Percentiles rank a stretch among this genome's conserved stretches.
phyloP scores from a whole-genome alignment of 2,113 vertebrate genomes.

The Gallinago jamesoni region DNA sequence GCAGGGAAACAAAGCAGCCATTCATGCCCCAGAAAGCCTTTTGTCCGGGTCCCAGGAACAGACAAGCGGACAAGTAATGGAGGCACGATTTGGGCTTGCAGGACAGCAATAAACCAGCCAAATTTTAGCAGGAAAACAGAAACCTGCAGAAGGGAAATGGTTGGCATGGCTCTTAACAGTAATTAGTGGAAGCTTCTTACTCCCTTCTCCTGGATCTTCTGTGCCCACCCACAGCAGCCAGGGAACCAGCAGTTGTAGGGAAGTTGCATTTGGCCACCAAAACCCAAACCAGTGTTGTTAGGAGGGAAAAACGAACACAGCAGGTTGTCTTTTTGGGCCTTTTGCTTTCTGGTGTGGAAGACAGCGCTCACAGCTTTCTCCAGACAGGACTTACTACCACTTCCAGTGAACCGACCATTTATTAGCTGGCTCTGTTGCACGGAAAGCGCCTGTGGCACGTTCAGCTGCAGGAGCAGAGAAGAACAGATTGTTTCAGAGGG shows the following conservation, averaged over 20 bases:
- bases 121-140: neutral
- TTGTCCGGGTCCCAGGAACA: neutral
- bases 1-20: conserved; percentile 24
- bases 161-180: neutral
- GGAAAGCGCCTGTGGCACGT: conserved; percentile 1
- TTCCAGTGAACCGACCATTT: neutral
- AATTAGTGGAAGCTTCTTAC: neutral
- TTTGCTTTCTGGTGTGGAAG: neutral
- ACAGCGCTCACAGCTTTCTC: neutral
- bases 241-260: neutral
- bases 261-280: neutral
- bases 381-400: neutral
- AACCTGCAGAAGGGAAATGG: neutral
- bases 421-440: neutral
- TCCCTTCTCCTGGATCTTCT: neutral
- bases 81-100: neutral
- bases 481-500: conserved; percentile 33
- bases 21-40: conserved; percentile 19
- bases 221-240: neutral
- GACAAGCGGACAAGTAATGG: neutral
- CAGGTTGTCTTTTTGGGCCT: neutral
- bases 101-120: neutral
- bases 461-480: conserved; percentile 5
- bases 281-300: neutral
- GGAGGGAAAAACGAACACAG: neutral